A percentile compares a stretch with the other conserved stretches of the same genome.
phyloP scores from a whole-genome alignment of 2,113 vertebrate species.

The Piprites chloris region DNA sequence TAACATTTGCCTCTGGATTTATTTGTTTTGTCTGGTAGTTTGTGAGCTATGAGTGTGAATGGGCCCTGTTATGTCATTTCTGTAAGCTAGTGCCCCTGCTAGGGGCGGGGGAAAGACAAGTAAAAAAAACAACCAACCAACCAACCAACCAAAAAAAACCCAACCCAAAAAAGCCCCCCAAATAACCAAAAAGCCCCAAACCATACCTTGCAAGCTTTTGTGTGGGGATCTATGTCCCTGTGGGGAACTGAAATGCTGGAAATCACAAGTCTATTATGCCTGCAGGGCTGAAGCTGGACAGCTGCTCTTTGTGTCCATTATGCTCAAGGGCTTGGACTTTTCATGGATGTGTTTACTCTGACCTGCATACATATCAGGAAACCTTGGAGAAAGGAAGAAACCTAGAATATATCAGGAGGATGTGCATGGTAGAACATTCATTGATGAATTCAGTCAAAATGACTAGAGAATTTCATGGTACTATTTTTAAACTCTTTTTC shows the following conservation, averaged over 20 bases:
- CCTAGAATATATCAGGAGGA: background rate
- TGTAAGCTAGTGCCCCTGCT: background rate
- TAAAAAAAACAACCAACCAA: background rate
- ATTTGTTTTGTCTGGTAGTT: background rate
- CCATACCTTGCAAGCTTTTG: background rate
- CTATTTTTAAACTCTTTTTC: background rate
- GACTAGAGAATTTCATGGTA: background rate
- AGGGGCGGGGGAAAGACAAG: background rate
- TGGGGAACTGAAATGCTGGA: background rate
- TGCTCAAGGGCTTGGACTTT: constrained; percentile 2
- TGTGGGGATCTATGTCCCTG: background rate
- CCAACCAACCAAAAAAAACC: background rate
- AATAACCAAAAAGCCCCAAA: background rate
- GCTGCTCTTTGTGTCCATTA: constrained; percentile 39
- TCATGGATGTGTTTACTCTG: constrained; percentile 10
- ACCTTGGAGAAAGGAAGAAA: background rate
- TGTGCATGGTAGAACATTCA: background rate
- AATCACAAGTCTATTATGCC: background rate
- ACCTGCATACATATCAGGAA: background rate
- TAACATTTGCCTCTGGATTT: background rate
- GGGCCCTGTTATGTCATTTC: background rate
- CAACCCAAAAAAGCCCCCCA: background rate
- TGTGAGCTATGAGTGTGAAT: background rate
- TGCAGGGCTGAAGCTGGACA: background rate
- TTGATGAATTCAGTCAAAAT: background rate